Evolutionary conservation across 2,888 invertebrate genomes (phyloP).

Genomic region (Drosophila macrothrix): DNA sequence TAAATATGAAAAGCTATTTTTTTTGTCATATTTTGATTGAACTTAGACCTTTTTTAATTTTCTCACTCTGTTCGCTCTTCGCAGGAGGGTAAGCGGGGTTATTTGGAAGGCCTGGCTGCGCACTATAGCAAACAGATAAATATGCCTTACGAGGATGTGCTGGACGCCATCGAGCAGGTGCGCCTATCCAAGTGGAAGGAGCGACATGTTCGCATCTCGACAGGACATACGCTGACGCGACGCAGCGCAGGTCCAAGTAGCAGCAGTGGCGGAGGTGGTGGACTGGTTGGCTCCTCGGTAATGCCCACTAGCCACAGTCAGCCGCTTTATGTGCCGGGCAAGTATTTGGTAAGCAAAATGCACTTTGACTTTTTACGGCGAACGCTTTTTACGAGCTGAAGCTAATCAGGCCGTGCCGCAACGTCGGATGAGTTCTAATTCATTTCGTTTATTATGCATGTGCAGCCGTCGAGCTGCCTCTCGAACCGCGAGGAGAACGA

Average conservation of each 20-base stretch:
- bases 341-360: slow-evolving; percentile 92
- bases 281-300: slow-evolving; percentile 85
- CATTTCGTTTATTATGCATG: slow-evolving; percentile 73
- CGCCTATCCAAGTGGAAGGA: slow-evolving; percentile 87
- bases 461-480: slow-evolving; percentile 94
- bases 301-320: slow-evolving; percentile 93
- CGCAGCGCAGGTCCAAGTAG: slow-evolving; percentile 66
- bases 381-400: slow-evolving; percentile 59
- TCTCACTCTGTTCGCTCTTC: not conserved
- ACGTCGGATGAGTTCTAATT: slow-evolving; percentile 57
- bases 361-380: slow-evolving; percentile 68
- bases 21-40: not conserved
- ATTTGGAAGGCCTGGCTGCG: slow-evolving; percentile 93
- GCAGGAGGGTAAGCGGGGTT: slow-evolving; percentile 94
- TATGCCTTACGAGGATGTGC: slow-evolving; percentile 94
- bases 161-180: slow-evolving; percentile 93
- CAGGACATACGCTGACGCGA: slow-evolving; percentile 83
- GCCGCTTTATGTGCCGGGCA: slow-evolving; percentile 95
- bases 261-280: slow-evolving; percentile 61
- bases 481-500: slow-evolving; percentile 96
- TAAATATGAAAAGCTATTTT: not conserved
- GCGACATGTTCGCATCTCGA: slow-evolving; percentile 85
- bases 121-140: slow-evolving; percentile 94
- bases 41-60: rapidly evolving
- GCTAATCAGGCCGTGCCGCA: slow-evolving; percentile 60